Conservation (phyloP, 2,888 invertebrate genomes). For the Listrodromus nycthemerus region DNA sequence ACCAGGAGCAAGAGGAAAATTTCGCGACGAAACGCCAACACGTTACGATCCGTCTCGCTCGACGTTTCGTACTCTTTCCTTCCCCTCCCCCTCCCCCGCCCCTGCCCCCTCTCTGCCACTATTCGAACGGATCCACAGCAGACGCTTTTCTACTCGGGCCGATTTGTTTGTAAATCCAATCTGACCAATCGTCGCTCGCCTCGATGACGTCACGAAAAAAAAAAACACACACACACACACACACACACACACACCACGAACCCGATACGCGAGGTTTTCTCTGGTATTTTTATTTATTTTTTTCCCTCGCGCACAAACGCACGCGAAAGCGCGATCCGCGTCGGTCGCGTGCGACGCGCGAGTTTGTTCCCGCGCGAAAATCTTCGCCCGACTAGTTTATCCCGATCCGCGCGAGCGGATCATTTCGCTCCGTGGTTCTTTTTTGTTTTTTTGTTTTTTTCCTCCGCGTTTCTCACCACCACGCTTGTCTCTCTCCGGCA, state of each 20-base stretch:
- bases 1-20: constrained; percentile 22
- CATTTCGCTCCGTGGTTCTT: constrained; percentile 6
- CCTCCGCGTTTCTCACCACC: not conserved
- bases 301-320: not conserved
- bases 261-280: not conserved
- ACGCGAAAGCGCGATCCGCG: not conserved
- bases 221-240: too few relatives aligned
- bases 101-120: not conserved
- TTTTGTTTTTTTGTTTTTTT: not conserved
- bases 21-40: not conserved
- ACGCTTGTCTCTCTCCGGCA: constrained; percentile 35
- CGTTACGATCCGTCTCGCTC: constrained; percentile 33
- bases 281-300: not conserved
- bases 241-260: too few relatives aligned
- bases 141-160: too few relatives aligned
- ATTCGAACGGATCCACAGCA: too few relatives aligned
- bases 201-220: not conserved
- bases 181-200: too few relatives aligned
- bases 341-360: constrained; percentile 27
- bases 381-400: constrained; percentile 11
- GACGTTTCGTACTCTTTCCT: not conserved
- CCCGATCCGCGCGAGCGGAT: not conserved
- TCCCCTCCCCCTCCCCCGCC: not conserved
- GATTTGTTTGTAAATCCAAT: too few relatives aligned
- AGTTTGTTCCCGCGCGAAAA: constrained; percentile 22